Percentiles rank a stretch among this genome's conserved stretches.
Evolutionary conservation across 2,113 vertebrate genomes (phyloP).

Genomic region (Tamias sibiricus): DNA sequence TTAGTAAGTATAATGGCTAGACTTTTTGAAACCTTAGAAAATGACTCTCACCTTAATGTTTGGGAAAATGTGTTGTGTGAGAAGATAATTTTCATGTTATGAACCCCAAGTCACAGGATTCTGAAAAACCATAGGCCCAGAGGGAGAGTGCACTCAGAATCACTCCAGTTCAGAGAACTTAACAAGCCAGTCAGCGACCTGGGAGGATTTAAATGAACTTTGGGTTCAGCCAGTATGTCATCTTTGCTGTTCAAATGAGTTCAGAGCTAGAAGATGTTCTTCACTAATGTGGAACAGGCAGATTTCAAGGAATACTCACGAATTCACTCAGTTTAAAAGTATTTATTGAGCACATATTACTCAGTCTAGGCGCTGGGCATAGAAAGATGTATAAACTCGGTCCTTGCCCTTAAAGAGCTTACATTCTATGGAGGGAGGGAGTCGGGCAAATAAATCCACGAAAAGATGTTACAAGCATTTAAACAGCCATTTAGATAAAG

Average conservation of each 20-base stretch:
- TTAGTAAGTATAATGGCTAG: background rate
- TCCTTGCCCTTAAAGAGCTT: conserved; percentile 42
- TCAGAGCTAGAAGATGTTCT: background rate
- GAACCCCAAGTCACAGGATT: conserved; percentile 36
- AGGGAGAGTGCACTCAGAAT: background rate
- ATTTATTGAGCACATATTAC: conserved; percentile 46
- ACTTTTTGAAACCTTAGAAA: background rate
- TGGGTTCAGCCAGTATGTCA: background rate
- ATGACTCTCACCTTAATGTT: background rate
- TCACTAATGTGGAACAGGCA: background rate
- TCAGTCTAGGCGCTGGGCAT: background rate
- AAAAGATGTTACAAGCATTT: background rate
- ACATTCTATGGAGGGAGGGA: background rate
- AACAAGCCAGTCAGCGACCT: background rate
- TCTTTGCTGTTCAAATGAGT: background rate
- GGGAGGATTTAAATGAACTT: background rate
- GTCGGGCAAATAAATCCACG: background rate
- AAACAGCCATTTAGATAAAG: background rate
- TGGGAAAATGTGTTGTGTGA: conserved; percentile 19
- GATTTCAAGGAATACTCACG: background rate
- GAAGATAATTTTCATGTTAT: conserved; percentile 23
- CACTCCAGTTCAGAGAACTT: background rate
- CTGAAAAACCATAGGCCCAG: background rate
- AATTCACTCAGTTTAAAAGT: background rate
- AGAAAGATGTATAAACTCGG: background rate